These are phyloP conservation scores for Sebastes itinus DNA, from an alignment of 2,797 vertebrate genomes.

Conservation along the genomic window DNA sequence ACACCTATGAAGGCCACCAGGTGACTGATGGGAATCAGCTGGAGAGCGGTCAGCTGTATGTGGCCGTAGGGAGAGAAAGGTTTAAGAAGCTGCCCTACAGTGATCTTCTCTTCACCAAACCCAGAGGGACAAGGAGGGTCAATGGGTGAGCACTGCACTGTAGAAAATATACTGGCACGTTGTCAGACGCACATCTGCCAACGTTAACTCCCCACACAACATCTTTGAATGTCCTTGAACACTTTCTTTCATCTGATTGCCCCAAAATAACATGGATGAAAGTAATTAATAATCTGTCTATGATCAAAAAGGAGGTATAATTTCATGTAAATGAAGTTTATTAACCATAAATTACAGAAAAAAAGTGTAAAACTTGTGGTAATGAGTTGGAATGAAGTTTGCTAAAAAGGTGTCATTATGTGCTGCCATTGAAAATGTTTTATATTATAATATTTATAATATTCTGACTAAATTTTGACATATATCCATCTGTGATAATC, in stretches of 20 bases:
- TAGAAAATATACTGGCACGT: background rate
- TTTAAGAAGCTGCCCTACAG: conserved; percentile 93
- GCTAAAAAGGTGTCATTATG: too few relatives aligned
- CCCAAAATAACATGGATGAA: too few relatives aligned
- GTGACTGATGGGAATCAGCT: conserved; percentile 88
- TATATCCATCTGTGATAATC: too few relatives aligned
- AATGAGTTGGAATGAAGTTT: too few relatives aligned
- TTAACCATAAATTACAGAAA: too few relatives aligned
- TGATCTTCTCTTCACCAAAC: conserved; percentile 89
- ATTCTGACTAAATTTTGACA: too few relatives aligned
- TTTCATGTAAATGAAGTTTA: too few relatives aligned
- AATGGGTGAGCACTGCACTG: conserved; percentile 84
- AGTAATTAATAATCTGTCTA: too few relatives aligned
- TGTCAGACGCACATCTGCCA: background rate
- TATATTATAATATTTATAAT: too few relatives aligned
- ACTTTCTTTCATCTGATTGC: background rate
- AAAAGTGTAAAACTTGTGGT: too few relatives aligned
- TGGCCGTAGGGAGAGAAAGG: conserved; percentile 93
- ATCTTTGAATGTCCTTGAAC: background rate
- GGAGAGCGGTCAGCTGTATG: conserved; percentile 94
- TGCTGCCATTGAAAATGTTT: too few relatives aligned
- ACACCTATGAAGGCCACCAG: conserved; percentile 89
- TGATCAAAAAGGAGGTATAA: too few relatives aligned
- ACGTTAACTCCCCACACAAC: background rate
- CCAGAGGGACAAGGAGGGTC: conserved; percentile 79